phyloP scores from a whole-genome alignment of 64 coral and sea anemone species.

The Cladopsammia gracilis region DNA sequence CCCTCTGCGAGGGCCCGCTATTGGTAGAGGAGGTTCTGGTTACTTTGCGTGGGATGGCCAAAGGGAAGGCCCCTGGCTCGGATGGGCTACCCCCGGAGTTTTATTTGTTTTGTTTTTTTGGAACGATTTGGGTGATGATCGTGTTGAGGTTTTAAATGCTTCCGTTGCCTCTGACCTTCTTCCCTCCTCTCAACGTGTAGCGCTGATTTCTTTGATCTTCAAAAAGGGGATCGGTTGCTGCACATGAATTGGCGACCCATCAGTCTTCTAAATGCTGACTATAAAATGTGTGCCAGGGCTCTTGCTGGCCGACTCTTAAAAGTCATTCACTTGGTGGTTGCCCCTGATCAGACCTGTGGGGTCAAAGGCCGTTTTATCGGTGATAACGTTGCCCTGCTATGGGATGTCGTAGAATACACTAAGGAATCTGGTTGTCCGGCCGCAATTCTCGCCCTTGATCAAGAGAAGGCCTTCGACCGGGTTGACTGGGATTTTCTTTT shows the following conservation, averaged over 20 bases:
- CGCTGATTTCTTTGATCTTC: slow-evolving; percentile 15
- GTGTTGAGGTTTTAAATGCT: slow-evolving; percentile 4
- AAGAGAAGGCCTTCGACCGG: slow-evolving; percentile 65
- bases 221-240: neutral
- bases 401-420: neutral
- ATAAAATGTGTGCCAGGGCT: slow-evolving; percentile 26
- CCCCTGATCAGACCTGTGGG: slow-evolving; percentile 3
- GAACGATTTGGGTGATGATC: neutral
- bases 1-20: neutral
- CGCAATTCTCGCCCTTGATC: slow-evolving; percentile 16
- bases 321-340: neutral
- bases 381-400: slow-evolving; percentile 14
- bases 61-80: neutral
- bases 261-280: slow-evolving; percentile 6
- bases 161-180: neutral
- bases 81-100: slow-evolving; percentile 65
- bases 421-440: neutral
- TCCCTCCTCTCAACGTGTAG: neutral
- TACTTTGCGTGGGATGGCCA: neutral
- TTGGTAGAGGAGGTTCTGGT: neutral
- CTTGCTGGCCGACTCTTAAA: neutral
- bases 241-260: slow-evolving; percentile 33
- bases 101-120: neutral
- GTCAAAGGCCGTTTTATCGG: slow-evolving; percentile 37
- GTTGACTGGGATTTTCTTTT: slow-evolving; percentile 32